These are phyloP conservation scores for Eriosoma lanigerum DNA, from an alignment of 1,140 invertebrate species.

Conservation along the genomic window DNA sequence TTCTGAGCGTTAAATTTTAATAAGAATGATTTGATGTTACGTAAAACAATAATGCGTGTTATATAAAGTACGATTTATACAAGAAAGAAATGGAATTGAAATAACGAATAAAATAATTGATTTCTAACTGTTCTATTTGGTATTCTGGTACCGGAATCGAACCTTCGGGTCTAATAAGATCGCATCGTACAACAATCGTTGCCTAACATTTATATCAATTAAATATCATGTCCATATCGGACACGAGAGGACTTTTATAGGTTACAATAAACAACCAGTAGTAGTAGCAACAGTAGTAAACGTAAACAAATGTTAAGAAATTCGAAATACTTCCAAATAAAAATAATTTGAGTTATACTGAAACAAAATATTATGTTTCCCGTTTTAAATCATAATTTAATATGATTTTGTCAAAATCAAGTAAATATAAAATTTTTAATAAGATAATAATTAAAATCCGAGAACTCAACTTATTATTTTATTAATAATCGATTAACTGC, in stretches of 20 bases:
- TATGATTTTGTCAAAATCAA: no score
- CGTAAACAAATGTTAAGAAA: slow-evolving; percentile 10
- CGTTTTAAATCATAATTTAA: no score
- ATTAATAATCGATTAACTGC: no score
- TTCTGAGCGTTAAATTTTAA: not conserved
- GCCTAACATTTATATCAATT: slow-evolving; percentile 50
- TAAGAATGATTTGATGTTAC: slow-evolving; percentile 5
- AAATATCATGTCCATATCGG: slow-evolving; percentile 21
- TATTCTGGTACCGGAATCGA: slow-evolving; percentile 24
- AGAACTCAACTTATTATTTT: no score
- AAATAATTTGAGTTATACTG: no score
- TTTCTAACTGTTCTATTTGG: slow-evolving; percentile 31
- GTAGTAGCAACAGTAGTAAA: no score
- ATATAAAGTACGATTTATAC: not conserved
- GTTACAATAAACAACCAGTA: slow-evolving; percentile 22
- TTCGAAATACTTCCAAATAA: slow-evolving; percentile 3
- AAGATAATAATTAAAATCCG: no score
- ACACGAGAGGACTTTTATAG: slow-evolving; percentile 7
- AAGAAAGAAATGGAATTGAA: not conserved
- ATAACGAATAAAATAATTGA: slow-evolving; percentile 30
- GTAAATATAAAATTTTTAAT: no score
- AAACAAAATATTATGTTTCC: no score
- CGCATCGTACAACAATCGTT: not conserved
- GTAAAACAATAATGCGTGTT: slow-evolving; percentile 2
- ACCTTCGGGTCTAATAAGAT: slow-evolving; percentile 45